phyloP scores from a whole-genome alignment of 2,888 invertebrate species.

The Calameuta filiformis region DNA sequence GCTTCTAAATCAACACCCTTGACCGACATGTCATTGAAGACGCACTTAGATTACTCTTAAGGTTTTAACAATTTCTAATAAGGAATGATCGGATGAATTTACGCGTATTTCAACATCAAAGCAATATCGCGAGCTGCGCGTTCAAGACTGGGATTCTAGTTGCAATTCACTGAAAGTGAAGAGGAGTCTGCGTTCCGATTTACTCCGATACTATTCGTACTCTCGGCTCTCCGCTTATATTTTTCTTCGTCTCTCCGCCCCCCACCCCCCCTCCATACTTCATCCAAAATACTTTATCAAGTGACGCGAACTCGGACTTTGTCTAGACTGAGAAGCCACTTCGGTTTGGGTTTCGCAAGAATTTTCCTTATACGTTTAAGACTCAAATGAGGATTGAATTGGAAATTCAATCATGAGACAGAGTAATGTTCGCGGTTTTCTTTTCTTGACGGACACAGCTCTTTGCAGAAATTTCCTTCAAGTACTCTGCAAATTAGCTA shows the following conservation, averaged over 20 bases:
- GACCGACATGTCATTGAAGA: constrained; percentile 20
- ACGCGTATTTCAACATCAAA: constrained; percentile 11
- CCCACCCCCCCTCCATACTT: background rate
- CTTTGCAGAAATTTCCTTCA: background rate
- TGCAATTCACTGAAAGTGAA: background rate
- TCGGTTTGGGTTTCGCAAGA: background rate
- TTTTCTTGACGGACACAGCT: background rate
- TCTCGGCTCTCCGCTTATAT: background rate
- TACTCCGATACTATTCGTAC: background rate
- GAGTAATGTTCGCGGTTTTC: background rate
- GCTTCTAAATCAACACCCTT: constrained; percentile 62
- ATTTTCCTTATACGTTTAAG: background rate
- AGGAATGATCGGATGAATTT: constrained; percentile 14
- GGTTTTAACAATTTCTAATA: constrained; percentile 23
- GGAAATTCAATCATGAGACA: background rate
- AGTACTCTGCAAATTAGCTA: background rate
- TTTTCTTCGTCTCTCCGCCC: background rate
- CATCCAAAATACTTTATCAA: background rate
- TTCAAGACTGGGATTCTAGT: background rate
- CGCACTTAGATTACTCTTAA: constrained; percentile 15
- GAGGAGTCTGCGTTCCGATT: background rate
- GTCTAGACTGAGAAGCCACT: background rate
- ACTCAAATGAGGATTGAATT: background rate
- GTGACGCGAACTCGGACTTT: background rate
- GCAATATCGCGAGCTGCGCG: constrained; percentile 2